Percentiles rank a stretch among this genome's conserved stretches.
Evolutionary conservation across 1,140 invertebrate species (phyloP).

Genomic region (Chionoecetes opilio): DNA sequence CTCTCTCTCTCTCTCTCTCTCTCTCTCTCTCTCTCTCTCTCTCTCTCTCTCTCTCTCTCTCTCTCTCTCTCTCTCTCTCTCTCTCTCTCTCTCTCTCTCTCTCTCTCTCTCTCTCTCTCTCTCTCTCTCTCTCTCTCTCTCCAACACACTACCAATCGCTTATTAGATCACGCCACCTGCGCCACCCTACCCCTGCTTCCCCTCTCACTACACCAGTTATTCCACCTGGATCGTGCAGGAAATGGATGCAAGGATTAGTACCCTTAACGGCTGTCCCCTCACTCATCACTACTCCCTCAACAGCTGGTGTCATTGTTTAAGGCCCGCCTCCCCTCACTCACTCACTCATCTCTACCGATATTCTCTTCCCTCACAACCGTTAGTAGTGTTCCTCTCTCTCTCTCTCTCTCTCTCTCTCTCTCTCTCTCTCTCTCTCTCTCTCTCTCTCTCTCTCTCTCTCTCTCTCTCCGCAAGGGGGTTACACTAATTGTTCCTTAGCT

Average conservation of each 20-base stretch:
- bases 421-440: not conserved
- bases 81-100: slow-evolving; percentile 18
- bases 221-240: not conserved
- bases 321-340: not conserved
- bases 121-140: not conserved
- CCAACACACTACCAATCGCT: not conserved
- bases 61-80: slow-evolving; percentile 9
- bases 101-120: slow-evolving; percentile 18
- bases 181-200: not conserved
- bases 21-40: no score
- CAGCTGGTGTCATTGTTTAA: not conserved
- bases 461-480: no score
- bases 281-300: not conserved
- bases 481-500: not conserved
- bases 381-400: not conserved
- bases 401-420: not conserved
- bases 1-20: no score
- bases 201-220: not conserved
- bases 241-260: not conserved
- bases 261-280: not conserved
- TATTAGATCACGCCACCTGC: slow-evolving; percentile 27
- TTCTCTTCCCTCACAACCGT: not conserved
- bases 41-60: not conserved
- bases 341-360: no score
- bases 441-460: no score